Base-by-base conservation (phyloP, 2,797 vertebrate genomes). In the Percopsis omiscomaycus region DNA sequence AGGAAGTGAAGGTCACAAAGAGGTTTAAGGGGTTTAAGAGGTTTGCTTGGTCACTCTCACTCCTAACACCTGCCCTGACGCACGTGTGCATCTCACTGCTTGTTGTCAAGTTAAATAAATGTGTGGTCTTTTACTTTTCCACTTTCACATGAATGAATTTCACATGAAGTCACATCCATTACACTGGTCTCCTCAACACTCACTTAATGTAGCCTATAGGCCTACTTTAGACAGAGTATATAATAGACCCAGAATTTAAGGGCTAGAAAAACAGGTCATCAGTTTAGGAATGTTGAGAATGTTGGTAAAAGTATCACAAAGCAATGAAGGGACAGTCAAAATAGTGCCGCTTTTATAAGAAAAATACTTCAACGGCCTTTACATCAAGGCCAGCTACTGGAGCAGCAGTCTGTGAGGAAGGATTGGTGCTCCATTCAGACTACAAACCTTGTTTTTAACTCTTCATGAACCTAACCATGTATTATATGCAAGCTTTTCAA, bases 21-120 rank as follows among this genome's bases (percentile, higher is more conserved):
- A 61, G 55, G 74, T 65, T 64, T 68, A 84, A 74, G 61, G 63
- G 55, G 74, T 65, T 64, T 68, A 84, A 74, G 73, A 64, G 55
- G 81, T 59, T 71, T 64, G 73, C 62, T 53, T 74, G 82, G 80
- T 79, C 78, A 85, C 86, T 82, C 78, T 87, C 84, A 64, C 75
- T 55, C 30, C 56, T 59, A 56, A 74, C 76, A 82, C 83, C 75
- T 84, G 74, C 71, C 42, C 64, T 71, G 14, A 10, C 56, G 44
- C 47, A 46, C 57, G 8, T 14, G 22, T 76, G 81, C 84, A 30
- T 84, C 69, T 79, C 61, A 50, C 11, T 37, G 28, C 61, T 71
- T 42, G 68, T 63, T 45, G 59, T 22, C 22, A 22, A 22, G 72
- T 15, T 22, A 11, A 9, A 66, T 57, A 2, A 57, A 57, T 16